Percentiles rank a stretch among this genome's conserved stretches.
These are phyloP conservation scores for Melopsittacus undulatus DNA, from an alignment of 2,797 vertebrate genomes.

Conservation along the genomic window DNA sequence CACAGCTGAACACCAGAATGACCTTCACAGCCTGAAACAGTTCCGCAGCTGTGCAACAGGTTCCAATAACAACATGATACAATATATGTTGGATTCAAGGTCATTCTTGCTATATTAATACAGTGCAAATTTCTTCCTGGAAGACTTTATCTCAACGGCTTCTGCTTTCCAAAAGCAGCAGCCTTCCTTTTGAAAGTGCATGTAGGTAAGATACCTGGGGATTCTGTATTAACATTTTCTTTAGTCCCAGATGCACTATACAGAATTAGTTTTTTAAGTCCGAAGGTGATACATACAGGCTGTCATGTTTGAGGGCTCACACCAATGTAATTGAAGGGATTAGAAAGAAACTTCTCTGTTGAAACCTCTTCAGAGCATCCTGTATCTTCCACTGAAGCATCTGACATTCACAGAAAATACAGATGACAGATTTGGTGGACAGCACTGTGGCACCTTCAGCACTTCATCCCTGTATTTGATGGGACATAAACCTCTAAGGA, in stretches of 20 bases:
- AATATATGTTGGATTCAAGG: constrained; percentile 7
- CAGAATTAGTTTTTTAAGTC: not conserved
- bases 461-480: not conserved
- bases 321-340: not conserved
- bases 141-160: not conserved
- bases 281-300: not conserved
- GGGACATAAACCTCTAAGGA: not conserved
- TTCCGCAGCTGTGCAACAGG: constrained; percentile 36
- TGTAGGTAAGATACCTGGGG: not conserved
- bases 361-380: not conserved
- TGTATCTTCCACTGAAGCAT: not conserved
- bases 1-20: not conserved
- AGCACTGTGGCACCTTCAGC: not conserved
- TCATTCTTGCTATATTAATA: constrained; percentile 25
- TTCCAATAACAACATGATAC: not conserved
- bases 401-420: not conserved
- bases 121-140: not conserved
- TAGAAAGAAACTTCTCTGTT: not conserved
- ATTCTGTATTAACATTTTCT: not conserved
- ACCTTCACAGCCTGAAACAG: constrained; percentile 17
- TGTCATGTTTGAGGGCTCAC: not conserved
- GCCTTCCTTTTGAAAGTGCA: not conserved
- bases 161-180: not conserved
- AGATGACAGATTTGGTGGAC: not conserved
- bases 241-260: not conserved